Evolutionary conservation across 2,113 vertebrate genomes (phyloP).

Genomic region (Zapornia atra): DNA sequence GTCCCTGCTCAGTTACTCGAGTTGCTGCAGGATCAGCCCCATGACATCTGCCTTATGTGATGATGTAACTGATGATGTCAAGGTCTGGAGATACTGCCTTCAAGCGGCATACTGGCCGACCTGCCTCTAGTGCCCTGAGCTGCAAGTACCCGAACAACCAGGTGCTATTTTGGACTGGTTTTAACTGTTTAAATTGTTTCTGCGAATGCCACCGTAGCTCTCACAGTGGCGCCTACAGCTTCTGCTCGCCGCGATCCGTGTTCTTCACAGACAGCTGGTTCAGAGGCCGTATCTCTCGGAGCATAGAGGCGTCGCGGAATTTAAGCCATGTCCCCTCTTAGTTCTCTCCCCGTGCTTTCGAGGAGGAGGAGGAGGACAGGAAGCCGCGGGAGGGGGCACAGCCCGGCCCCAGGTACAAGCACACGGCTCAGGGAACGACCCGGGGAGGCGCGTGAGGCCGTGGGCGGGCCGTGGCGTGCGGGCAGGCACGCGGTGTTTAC

Average conservation of each 20-base stretch:
- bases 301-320: fast-evolving
- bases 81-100: not conserved
- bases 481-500: not conserved
- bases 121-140: not conserved
- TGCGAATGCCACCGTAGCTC: fast-evolving
- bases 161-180: not conserved
- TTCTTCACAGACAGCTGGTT: not conserved
- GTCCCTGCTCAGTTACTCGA: not conserved
- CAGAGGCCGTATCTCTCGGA: fast-evolving
- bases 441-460: not conserved
- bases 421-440: no score
- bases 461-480: fast-evolving
- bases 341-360: no score
- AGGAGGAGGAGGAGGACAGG: not conserved
- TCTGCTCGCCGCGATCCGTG: fast-evolving
- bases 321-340: fast-evolving
- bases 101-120: not conserved
- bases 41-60: not conserved
- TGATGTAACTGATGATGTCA: not conserved
- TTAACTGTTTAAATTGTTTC: not conserved
- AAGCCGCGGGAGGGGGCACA: no score
- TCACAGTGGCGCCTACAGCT: fast-evolving
- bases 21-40: not conserved
- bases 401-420: no score
- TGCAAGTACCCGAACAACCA: not conserved